phyloP scores from a whole-genome alignment of 2,888 invertebrate species.

The Anagyrus pseudococci region DNA sequence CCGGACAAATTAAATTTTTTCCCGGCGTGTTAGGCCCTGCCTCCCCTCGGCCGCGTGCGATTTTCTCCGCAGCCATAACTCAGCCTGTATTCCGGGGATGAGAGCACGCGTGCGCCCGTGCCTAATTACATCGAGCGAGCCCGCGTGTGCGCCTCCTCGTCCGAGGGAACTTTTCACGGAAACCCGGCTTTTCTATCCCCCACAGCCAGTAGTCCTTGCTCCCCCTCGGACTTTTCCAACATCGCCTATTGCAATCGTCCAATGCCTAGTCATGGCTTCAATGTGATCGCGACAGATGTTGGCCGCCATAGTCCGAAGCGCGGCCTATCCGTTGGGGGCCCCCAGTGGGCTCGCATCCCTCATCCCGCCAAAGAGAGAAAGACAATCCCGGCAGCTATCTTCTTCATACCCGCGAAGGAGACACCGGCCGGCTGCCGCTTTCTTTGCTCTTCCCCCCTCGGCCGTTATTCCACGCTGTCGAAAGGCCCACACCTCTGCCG shows the following conservation, averaged over 20 bases:
- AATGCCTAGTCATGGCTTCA: too few relatives aligned
- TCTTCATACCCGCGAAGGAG: slow-evolving; percentile 5
- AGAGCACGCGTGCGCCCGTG: neutral
- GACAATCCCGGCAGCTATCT: too few relatives aligned
- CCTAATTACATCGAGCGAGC: slow-evolving; percentile 35
- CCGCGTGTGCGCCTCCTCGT: too few relatives aligned
- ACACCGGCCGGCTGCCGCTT: neutral
- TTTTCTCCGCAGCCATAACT: slow-evolving; percentile 24
- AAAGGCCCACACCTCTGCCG: too few relatives aligned
- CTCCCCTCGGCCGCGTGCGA: slow-evolving; percentile 6
- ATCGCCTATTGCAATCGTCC: too few relatives aligned
- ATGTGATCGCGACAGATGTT: slow-evolving; percentile 61
- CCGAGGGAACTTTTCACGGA: slow-evolving; percentile 22
- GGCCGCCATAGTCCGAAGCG: slow-evolving; percentile 49
- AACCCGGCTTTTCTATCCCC: neutral
- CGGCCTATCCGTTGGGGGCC: slow-evolving; percentile 49
- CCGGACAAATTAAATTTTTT: slow-evolving; percentile 35
- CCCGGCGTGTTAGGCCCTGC: neutral
- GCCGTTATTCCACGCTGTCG: too few relatives aligned
- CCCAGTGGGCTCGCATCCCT: slow-evolving; percentile 46
- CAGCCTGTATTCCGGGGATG: too few relatives aligned
- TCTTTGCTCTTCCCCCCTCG: too few relatives aligned
- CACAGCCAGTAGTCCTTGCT: neutral
- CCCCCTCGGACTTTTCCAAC: too few relatives aligned
- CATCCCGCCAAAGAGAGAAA: too few relatives aligned